A percentile compares a stretch with the other conserved stretches of the same genome.
phyloP scores from a whole-genome alignment of 1,140 invertebrate genomes.

The Rhyacophila brunnea region DNA sequence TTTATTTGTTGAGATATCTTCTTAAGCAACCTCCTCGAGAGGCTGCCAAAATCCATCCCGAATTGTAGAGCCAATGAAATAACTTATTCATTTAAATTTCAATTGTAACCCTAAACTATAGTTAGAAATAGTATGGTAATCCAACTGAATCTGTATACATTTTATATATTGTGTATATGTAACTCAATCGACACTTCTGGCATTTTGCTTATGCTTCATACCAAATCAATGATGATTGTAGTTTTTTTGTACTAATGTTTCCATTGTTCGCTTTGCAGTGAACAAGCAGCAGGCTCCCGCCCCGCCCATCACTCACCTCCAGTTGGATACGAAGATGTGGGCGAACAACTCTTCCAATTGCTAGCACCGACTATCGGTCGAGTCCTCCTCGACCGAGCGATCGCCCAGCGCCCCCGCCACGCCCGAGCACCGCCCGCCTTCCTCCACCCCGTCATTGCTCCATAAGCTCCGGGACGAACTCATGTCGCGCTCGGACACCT shows the following conservation, averaged over 20 bases:
- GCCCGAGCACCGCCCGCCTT: slow-evolving; percentile 1
- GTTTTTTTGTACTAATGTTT: not conserved
- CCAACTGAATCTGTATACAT: too few relatives aligned
- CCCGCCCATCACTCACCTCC: slow-evolving; percentile 30
- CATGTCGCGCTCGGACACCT: slow-evolving; percentile 30
- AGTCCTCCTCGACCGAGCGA: slow-evolving; percentile 21
- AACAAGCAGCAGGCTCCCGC: slow-evolving; percentile 33
- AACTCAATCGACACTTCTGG: too few relatives aligned
- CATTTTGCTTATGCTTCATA: too few relatives aligned
- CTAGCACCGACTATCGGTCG: slow-evolving; percentile 35
- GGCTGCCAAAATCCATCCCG: too few relatives aligned
- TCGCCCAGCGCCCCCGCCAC: slow-evolving; percentile 16
- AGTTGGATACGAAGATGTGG: slow-evolving; percentile 27
- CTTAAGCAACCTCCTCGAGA: too few relatives aligned
- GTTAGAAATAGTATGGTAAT: too few relatives aligned
- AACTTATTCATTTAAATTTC: too few relatives aligned
- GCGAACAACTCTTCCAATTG: slow-evolving; percentile 31
- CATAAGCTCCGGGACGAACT: slow-evolving; percentile 16
- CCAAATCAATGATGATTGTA: too few relatives aligned
- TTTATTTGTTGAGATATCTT: too few relatives aligned
- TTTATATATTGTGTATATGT: too few relatives aligned
- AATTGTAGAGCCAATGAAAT: too few relatives aligned
- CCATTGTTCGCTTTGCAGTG: slow-evolving; percentile 15
- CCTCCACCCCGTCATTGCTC: not conserved
- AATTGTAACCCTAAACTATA: too few relatives aligned